Base-by-base conservation (phyloP, 2,888 invertebrate species). In the Leistus spinibarbis region DNA sequence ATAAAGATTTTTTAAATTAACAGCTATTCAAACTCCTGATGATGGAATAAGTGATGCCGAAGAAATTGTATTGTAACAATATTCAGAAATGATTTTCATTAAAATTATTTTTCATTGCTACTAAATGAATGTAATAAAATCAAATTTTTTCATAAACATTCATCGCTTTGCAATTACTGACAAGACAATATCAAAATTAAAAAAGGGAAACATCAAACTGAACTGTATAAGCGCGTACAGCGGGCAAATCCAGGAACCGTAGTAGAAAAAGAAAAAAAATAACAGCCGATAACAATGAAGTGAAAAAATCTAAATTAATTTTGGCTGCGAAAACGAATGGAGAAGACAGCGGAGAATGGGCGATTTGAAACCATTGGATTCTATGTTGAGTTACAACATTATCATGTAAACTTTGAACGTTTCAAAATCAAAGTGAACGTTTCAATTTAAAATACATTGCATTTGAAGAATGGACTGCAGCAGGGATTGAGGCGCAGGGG, bases 381-480 rank as follows among this genome's bases (percentile, higher is more conserved):
- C 13, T 13, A 7, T 40, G 40, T 40, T 5, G 40, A 40, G 40
- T 40, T 40, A 40, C 40, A 40, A 40, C 19, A 73, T 67, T 53
- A 67, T 73, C 67, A 62, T 73, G 73, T 62, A 73, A 81, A 82
- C 83, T 83, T 83, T 83, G 83, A 82, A 82, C 81, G 81, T 80
- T 79, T 80, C 82, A 81, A 81, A 83, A 81, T 82, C 82, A 83
- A 83, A 83, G 83, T 82, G 81, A 82, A 83, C 67, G 82, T 83
- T 83, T 82, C 82, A 83, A 83, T 83, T 83, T 83, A 82, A 83
- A 83, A 83, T 82, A 79, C 81, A 81, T 81, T 80, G 80, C 67
- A 9, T 19, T 17, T 22, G 17, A 13, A 13, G 3, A 10, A 20
- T n/a, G 2, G 54, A 17, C 10, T 57, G 5, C n/a, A 13, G 56